Base-by-base conservation (phyloP, 1,140 invertebrate species). In the Apocrypta bakeri region DNA sequence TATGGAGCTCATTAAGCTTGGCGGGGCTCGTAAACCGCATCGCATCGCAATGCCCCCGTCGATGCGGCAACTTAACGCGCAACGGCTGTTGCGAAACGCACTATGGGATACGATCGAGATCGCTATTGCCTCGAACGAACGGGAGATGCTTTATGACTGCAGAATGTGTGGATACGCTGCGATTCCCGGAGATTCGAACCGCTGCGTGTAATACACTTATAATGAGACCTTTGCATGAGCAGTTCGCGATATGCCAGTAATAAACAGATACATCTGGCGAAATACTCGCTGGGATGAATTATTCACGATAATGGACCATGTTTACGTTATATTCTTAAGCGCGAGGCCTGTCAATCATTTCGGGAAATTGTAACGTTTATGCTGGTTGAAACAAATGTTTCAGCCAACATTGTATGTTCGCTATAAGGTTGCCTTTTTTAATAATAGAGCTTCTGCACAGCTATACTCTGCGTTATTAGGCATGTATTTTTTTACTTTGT, bases 21-120 rank as follows among this genome's bases (percentile, higher is more conserved):
- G 73, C 11, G 31, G 14, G 7, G 29, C 48, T 80, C 48, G 24
- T 81, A 74, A 81, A 81, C 73, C 61, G 79, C 71, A 81, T 74
- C 25, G 2, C 40, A 21, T 40, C 2, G 64, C 29, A 27, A 17
- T 61, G 64, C 78, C 11, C 31, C 29, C 27, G 33, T 29, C 24
- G 25, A 72, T 29, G 42, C 61, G 56, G 42, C n/a, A 80, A 71
- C 3, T 79, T 72, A 79, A 72, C 78, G 42, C 27, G 66, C 21
- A 33, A 69, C 64, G n/a, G 29, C 68, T 72, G 79, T 61, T 72
- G 42, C 48, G 24, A 63, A 79, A 79, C 9, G 17, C 21, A 7
- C 25, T 21, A 24, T 24, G 12, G 37, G 48, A 56, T 69, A 17
- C 37, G 64, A 79, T 79, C 66, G 37, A 33, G 37, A 78, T 68